These are phyloP conservation scores for Mobula birostris DNA, from an alignment of 2,113 vertebrate species.

Conservation along the genomic window DNA sequence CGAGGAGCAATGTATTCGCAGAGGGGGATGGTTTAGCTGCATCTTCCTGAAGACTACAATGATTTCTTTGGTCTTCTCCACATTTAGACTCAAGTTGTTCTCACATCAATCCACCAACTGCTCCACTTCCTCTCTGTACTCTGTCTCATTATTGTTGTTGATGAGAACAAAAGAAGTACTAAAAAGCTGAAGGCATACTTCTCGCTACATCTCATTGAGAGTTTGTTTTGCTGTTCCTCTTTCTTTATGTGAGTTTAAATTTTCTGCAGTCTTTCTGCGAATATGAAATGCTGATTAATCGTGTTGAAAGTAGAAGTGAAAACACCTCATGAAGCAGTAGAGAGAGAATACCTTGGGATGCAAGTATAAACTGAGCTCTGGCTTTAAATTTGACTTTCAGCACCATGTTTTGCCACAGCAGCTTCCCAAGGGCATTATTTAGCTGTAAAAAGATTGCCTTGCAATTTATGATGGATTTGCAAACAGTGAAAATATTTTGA, in stretches of 20 bases:
- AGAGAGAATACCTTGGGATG: neutral
- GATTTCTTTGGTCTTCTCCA: too few relatives aligned
- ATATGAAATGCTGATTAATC: too few relatives aligned
- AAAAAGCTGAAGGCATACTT: neutral
- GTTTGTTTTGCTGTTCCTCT: too few relatives aligned
- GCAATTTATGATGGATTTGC: constrained; percentile 31
- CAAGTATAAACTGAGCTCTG: neutral
- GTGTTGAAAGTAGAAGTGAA: neutral
- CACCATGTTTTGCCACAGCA: neutral
- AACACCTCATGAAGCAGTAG: neutral
- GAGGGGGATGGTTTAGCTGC: too few relatives aligned
- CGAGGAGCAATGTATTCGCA: too few relatives aligned
- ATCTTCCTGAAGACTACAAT: too few relatives aligned
- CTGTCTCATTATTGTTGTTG: too few relatives aligned
- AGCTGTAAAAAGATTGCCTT: constrained; percentile 5
- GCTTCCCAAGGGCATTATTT: neutral
- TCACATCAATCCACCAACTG: too few relatives aligned
- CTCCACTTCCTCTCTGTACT: too few relatives aligned
- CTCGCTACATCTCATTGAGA: too few relatives aligned
- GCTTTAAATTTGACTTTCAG: constrained; percentile 14
- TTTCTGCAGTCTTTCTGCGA: neutral
- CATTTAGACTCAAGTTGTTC: too few relatives aligned
- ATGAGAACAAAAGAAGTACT: neutral
- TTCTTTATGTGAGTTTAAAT: neutral
- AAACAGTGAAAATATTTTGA: constrained; percentile 4